A percentile compares a stretch with the other conserved stretches of the same genome.
phyloP scores from a whole-genome alignment of 2,113 vertebrate genomes.

The Brachirus orientalis region DNA sequence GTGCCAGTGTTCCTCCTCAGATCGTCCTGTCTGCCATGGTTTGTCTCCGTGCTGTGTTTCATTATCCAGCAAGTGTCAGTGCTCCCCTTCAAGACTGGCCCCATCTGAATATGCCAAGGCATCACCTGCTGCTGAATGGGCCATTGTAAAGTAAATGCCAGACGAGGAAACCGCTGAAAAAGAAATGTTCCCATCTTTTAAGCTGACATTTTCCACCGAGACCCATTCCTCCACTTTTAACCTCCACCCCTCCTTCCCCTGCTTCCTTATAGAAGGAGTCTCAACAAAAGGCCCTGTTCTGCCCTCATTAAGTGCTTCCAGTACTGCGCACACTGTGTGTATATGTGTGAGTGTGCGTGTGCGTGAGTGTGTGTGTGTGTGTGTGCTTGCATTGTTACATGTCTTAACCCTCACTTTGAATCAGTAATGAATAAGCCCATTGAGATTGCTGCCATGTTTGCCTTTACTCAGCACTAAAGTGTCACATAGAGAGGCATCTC shows the following conservation, averaged over 20 bases:
- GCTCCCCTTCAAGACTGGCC: constrained; percentile 54
- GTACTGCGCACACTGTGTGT: constrained; percentile 31
- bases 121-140: constrained; percentile 78
- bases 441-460: constrained; percentile 65
- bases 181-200: constrained; percentile 78
- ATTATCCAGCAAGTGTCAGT: constrained; percentile 69
- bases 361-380: constrained; percentile 6
- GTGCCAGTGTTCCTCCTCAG: constrained; percentile 58
- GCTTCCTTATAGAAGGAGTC: constrained; percentile 49
- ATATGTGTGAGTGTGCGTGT: constrained; percentile 1
- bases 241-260: constrained; percentile 1
- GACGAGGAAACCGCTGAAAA: constrained; percentile 71
- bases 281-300: constrained; percentile 73
- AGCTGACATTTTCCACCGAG: constrained; percentile 80
- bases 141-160: constrained; percentile 84
- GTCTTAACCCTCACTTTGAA: constrained; percentile 49
- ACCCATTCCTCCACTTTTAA: constrained; percentile 63
- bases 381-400: constrained; percentile 53
- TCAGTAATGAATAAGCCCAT: constrained; percentile 48
- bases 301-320: constrained; percentile 63
- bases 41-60: constrained; percentile 67
- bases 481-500: constrained; percentile 56
- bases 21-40: constrained; percentile 61
- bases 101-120: constrained; percentile 75
- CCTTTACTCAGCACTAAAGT: constrained; percentile 50